Percentiles rank a stretch among this genome's conserved stretches.
These are phyloP conservation scores for Harpegnathos saltator DNA, from an alignment of 1,140 invertebrate genomes.

Conservation along the genomic window DNA sequence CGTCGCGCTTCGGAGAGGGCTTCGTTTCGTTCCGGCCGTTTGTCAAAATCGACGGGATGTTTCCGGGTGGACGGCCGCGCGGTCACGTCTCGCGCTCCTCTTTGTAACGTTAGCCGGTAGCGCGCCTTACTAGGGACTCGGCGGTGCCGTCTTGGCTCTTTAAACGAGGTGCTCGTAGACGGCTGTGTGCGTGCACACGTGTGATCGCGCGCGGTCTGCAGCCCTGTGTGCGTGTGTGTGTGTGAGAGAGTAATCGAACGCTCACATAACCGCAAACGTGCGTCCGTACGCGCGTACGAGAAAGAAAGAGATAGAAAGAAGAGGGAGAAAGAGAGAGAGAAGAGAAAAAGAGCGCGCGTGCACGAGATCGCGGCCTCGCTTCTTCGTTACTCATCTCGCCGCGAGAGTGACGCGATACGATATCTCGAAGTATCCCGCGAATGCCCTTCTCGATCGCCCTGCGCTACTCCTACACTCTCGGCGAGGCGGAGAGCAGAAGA, in stretches of 20 bases:
- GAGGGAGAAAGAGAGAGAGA: no score
- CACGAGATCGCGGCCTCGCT: constrained; percentile 20
- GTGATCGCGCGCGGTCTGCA: background rate
- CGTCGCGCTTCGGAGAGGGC: background rate
- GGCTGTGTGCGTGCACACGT: constrained; percentile 33
- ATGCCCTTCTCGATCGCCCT: background rate
- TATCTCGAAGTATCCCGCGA: constrained; percentile 9
- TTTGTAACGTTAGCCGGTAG: constrained; percentile 62
- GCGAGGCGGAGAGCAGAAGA: background rate
- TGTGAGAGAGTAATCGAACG: background rate
- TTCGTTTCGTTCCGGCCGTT: background rate
- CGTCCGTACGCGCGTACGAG: background rate
- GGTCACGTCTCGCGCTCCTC: constrained; percentile 43
- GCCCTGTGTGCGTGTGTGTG: background rate
- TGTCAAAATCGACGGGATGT: background rate
- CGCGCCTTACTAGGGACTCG: constrained; percentile 66
- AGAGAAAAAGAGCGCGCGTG: background rate
- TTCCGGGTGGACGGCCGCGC: background rate
- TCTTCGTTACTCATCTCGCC: constrained; percentile 17
- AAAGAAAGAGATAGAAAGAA: no score
- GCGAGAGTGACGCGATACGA: background rate
- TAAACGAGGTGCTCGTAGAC: constrained; percentile 62
- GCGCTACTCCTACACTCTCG: background rate
- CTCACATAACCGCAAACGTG: constrained; percentile 48
- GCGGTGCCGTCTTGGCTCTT: constrained; percentile 72